These are phyloP conservation scores for Cochlearius cochlearius DNA, from an alignment of 2,113 vertebrate genomes.

Conservation along the genomic window DNA sequence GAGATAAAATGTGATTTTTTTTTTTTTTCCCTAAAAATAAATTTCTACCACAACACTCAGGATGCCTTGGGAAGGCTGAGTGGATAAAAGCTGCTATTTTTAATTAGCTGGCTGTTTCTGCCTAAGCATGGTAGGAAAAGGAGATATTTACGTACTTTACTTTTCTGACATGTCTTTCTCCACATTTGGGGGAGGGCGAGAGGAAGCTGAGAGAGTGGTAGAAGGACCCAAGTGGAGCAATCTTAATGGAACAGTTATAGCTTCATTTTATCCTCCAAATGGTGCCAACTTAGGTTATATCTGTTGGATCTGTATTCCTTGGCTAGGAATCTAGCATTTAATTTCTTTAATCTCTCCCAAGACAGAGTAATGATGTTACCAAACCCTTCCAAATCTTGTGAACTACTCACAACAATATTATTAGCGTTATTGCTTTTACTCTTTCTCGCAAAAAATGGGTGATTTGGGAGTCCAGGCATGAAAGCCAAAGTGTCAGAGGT, in stretches of 20 bases:
- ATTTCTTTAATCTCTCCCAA: constrained; percentile 38
- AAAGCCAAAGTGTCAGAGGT: background rate
- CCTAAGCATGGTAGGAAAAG: background rate
- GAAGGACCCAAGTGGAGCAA: background rate
- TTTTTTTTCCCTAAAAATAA: background rate
- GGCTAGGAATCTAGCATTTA: background rate
- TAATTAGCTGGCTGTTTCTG: background rate
- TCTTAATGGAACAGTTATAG: background rate
- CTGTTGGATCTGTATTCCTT: background rate
- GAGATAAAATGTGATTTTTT: background rate
- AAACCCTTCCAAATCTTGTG: constrained; percentile 19
- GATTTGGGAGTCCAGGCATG: background rate
- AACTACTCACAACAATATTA: constrained; percentile 21
- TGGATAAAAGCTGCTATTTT: background rate
- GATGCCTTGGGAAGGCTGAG: background rate
- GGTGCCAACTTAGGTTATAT: background rate
- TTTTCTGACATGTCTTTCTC: background rate
- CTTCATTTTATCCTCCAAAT: constrained; percentile 18
- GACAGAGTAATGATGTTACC: constrained; percentile 2
- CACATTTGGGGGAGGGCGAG: background rate
- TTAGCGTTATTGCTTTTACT: constrained; percentile 29
- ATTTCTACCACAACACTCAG: background rate
- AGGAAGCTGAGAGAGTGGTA: background rate
- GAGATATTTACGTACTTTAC: background rate
- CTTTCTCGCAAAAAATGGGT: constrained; percentile 12